Evolutionary conservation across 92 coral and sea anemone genomes (phyloP).

Genomic region (Heliopora coerulea): DNA sequence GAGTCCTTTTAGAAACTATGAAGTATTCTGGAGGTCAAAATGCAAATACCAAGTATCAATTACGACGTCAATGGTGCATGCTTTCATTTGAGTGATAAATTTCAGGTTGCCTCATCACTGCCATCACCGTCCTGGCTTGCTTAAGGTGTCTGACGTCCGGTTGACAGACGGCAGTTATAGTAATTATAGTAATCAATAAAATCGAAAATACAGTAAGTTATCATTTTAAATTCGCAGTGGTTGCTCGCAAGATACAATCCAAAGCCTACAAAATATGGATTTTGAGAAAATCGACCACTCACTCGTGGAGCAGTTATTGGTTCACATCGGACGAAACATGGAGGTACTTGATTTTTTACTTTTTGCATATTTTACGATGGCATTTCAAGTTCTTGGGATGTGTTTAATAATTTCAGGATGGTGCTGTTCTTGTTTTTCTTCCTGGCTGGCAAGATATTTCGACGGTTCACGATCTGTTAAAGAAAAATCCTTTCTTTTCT

Average conservation of each 20-base stretch:
- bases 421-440: constrained; percentile 90
- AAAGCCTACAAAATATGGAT: constrained; percentile 73
- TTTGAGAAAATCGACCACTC: constrained; percentile 70
- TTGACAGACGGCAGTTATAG: too few species aligned
- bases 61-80: too few species aligned
- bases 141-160: too few species aligned
- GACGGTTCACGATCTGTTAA: constrained; percentile 71
- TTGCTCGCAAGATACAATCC: constrained; percentile 40
- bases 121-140: too few species aligned
- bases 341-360: too few species aligned
- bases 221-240: background rate
- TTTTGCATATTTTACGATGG: background rate
- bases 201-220: background rate
- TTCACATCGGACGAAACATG: constrained; percentile 73
- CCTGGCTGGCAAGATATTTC: constrained; percentile 99
- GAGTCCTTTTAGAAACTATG: too few species aligned
- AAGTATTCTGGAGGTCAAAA: too few species aligned
- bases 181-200: too few species aligned
- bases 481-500: constrained; percentile 63
- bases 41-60: too few species aligned
- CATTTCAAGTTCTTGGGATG: background rate
- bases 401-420: constrained; percentile 55
- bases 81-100: too few species aligned
- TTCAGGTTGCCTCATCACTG: too few species aligned
- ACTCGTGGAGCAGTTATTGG: constrained; percentile 72